Percentiles rank a stretch among this genome's conserved stretches.
phyloP scores from a whole-genome alignment of 2,797 vertebrate species.

The Taeniopygia guttata region DNA sequence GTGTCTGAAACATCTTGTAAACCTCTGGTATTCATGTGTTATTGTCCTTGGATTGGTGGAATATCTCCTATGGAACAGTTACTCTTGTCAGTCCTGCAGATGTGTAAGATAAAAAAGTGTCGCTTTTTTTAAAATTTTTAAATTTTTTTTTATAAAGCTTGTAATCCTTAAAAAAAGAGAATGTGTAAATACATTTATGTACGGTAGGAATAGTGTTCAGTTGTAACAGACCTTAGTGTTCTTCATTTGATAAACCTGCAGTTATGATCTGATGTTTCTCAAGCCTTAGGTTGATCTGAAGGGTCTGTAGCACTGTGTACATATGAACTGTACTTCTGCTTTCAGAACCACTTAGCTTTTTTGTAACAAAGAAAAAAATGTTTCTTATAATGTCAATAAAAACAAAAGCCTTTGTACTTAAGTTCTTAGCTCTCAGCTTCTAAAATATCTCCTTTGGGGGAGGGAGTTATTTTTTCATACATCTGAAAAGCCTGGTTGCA shows the following conservation, averaged over 20 bases:
- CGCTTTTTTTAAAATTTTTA: slow-evolving; percentile 69
- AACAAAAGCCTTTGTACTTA: slow-evolving; percentile 84
- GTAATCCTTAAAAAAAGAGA: slow-evolving; percentile 72
- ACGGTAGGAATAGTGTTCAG: slow-evolving; percentile 85
- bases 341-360: slow-evolving; percentile 91
- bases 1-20: slow-evolving; percentile 74
- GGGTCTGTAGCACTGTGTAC: slow-evolving; percentile 78
- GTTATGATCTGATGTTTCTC: slow-evolving; percentile 76
- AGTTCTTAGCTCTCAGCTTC: slow-evolving; percentile 35
- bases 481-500: not conserved
- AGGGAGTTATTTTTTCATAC: not conserved
- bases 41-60: slow-evolving; percentile 64
- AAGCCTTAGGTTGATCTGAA: slow-evolving; percentile 77
- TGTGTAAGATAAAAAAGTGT: slow-evolving; percentile 82
- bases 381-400: slow-evolving; percentile 99
- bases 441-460: slow-evolving; percentile 3
- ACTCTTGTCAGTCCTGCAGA: slow-evolving; percentile 75
- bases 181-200: slow-evolving; percentile 93
- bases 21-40: slow-evolving; percentile 70
- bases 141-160: slow-evolving; percentile 66
- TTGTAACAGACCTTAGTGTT: slow-evolving; percentile 76
- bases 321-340: slow-evolving; percentile 80
- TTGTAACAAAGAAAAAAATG: slow-evolving; percentile 92
- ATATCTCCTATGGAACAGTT: slow-evolving; percentile 70
- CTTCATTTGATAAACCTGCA: slow-evolving; percentile 81